phyloP scores from a whole-genome alignment of 2,888 invertebrate genomes.

The Oeneis ivallda region DNA sequence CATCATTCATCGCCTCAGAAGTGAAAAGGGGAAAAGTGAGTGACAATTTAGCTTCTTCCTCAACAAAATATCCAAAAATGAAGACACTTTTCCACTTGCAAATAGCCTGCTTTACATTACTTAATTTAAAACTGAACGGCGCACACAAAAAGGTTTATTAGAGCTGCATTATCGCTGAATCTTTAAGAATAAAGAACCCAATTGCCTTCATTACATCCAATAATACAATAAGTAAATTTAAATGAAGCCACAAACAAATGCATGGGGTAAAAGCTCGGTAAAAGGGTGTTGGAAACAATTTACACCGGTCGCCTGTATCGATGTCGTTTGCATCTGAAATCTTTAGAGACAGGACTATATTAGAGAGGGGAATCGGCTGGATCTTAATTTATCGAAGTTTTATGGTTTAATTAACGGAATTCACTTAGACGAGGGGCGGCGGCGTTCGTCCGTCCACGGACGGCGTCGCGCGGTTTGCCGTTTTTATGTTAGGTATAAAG shows the following conservation, averaged over 20 bases:
- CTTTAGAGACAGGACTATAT: constrained; percentile 69
- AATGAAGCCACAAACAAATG: constrained; percentile 73
- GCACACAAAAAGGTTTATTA: constrained; percentile 45
- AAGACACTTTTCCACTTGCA: constrained; percentile 18
- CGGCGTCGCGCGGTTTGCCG: constrained; percentile 57
- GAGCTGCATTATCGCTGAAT: constrained; percentile 47
- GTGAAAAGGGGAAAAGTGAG: constrained; percentile 21
- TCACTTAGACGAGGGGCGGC: constrained; percentile 71
- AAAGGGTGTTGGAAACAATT: constrained; percentile 59
- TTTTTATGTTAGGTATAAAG: constrained; percentile 59
- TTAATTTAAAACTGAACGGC: constrained; percentile 38
- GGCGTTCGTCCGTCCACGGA: constrained; percentile 44
- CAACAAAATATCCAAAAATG: constrained; percentile 21
- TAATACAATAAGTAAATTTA: constrained; percentile 64
- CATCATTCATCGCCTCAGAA: constrained; percentile 25
- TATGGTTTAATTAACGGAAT: constrained; percentile 83
- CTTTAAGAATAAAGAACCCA: constrained; percentile 52
- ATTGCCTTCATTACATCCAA: constrained; percentile 47
- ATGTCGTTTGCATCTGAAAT: constrained; percentile 80
- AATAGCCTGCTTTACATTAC: constrained; percentile 37
- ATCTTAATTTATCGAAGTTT: constrained; percentile 83
- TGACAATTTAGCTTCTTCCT: constrained; percentile 19
- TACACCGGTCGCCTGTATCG: constrained; percentile 68
- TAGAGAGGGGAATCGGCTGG: constrained; percentile 79
- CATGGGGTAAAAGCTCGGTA: constrained; percentile 51